Percentiles rank a stretch among this genome's conserved stretches.
phyloP scores from a whole-genome alignment of 1,140 invertebrate genomes.

The Zaprionus ghesquierei region DNA sequence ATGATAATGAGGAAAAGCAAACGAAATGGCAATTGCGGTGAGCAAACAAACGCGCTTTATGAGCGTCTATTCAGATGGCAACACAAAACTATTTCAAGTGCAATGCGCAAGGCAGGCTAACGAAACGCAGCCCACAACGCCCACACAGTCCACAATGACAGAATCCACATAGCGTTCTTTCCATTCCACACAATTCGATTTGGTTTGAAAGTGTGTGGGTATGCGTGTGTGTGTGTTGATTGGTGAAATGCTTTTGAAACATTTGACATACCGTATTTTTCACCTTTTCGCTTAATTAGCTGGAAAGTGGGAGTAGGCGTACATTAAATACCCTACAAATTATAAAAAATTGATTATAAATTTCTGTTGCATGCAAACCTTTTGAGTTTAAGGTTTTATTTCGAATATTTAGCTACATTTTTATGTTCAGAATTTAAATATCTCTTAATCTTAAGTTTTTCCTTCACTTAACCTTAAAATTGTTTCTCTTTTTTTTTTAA shows the following conservation, averaged over 20 bases:
- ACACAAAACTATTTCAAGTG: conserved; percentile 66
- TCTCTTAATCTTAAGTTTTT: too few species aligned
- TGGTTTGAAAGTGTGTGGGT: background rate
- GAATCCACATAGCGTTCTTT: background rate
- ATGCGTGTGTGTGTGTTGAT: conserved; percentile 10
- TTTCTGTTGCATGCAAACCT: too few species aligned
- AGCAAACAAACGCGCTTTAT: conserved; percentile 30
- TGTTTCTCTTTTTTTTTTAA: too few species aligned
- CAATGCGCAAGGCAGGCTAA: conserved; percentile 42
- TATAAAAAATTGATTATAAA: too few species aligned
- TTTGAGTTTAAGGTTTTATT: too few species aligned
- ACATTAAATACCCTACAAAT: background rate
- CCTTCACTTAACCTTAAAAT: too few species aligned
- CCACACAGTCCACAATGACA: conserved; percentile 30
- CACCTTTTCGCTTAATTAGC: conserved; percentile 44
- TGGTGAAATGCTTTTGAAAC: conserved; percentile 47
- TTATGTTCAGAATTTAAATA: too few species aligned
- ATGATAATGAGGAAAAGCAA: background rate
- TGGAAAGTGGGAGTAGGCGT: background rate
- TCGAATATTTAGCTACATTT: too few species aligned
- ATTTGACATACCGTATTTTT: conserved; percentile 44
- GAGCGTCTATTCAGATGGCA: conserved; percentile 3
- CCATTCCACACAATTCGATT: conserved; percentile 9
- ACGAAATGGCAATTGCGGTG: background rate
- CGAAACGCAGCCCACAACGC: background rate